Evolutionary conservation across 2,797 vertebrate genomes (phyloP), one percentile per base, ranked within the genome.

Genomic region (Myiotriccus ornatus): DNA sequence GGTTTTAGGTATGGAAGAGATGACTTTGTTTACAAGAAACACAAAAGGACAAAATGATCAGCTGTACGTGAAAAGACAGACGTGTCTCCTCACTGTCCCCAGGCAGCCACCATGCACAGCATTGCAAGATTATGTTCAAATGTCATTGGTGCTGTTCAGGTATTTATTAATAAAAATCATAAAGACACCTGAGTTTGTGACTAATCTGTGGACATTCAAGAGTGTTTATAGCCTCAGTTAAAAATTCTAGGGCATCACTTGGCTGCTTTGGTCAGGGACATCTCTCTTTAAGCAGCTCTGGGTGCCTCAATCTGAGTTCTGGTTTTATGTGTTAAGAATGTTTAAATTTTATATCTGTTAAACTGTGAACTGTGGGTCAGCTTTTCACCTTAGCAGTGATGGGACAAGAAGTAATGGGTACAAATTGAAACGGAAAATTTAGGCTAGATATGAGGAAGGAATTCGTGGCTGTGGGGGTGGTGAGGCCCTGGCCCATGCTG

Each of bases 101-200:
- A 43, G 59, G 79, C 67, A 70, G 84, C 81, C 6, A 10, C 21
- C 37, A 7, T 93, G 89, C 90, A 84, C 87, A 88, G 89, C 69
- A 77, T 91, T 92, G 94, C 95, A 95, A 83, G 86, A 69, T 94
- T 94, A 67, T 91, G 73, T 95, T 96, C 62, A 89, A 47, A 67
- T 97, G 84, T 93, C 87, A 94, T 73, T 96, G 97, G 97, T 97
- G 96, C 95, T 97, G 94, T 97, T 95, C 59, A 94, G 86, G 50
- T 98, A 98, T 98, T 98, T 98, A 98, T 98, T 97, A 98, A 98
- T 98, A 98, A 98, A 85, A 57, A 79, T 57, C 83, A 41, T 46
- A 91, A 97, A 88, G 56, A 95, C 78, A 89, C 39, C 17, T 49
- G 81, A 39, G 18, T 85, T 70, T 96, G 87, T 88, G 94, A 86